Percentiles rank a stretch among this genome's conserved stretches.
These are phyloP conservation scores for Antidorcas marsupialis DNA, from an alignment of 2,113 vertebrate species.

Conservation along the genomic window DNA sequence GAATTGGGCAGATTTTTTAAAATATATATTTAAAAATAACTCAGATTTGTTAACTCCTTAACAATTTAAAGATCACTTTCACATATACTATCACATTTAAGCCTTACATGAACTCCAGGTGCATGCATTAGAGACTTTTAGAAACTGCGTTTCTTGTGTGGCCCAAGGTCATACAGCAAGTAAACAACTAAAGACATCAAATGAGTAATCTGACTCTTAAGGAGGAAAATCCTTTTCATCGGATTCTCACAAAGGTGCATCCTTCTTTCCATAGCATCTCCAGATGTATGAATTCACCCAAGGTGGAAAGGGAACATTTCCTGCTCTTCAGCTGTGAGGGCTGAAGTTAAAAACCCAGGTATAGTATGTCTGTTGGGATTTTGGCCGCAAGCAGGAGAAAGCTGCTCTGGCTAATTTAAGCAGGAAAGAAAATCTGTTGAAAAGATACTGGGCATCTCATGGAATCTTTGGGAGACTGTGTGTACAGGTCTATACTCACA, in stretches of 20 bases:
- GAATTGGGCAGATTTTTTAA: neutral
- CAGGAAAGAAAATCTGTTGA: neutral
- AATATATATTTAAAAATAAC: conserved; percentile 45
- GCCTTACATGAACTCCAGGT: neutral
- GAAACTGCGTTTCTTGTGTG: neutral
- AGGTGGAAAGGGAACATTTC: neutral
- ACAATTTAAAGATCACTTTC: conserved; percentile 39
- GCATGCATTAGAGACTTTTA: neutral
- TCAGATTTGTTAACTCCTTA: neutral
- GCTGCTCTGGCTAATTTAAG: neutral
- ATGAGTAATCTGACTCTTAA: neutral
- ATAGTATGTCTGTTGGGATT: neutral
- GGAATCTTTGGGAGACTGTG: neutral
- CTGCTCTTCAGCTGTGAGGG: neutral
- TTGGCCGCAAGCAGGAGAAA: neutral
- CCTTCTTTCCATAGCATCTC: neutral
- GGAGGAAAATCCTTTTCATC: neutral
- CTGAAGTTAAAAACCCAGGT: neutral
- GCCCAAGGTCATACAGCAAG: neutral
- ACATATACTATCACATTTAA: neutral
- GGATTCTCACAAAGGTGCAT: neutral
- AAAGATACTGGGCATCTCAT: neutral
- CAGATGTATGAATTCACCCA: neutral
- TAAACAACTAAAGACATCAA: neutral
- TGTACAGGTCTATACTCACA: neutral